phyloP scores from a whole-genome alignment of 2,797 vertebrate species.

The Denticeps clupeoides region DNA sequence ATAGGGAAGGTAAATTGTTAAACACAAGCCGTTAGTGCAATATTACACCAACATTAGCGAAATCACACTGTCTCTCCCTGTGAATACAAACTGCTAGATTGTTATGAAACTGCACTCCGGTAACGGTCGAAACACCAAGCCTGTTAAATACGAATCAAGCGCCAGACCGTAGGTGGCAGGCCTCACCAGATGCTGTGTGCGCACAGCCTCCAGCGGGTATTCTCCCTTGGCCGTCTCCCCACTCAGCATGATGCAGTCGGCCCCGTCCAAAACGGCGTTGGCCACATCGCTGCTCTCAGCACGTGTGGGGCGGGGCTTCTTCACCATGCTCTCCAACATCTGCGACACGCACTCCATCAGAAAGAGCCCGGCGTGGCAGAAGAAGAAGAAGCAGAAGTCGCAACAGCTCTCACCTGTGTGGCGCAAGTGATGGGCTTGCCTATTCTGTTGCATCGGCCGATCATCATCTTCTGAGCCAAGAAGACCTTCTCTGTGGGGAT shows the following conservation, averaged over 20 bases:
- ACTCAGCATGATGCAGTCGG: constrained; percentile 87
- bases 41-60: too few relatives aligned
- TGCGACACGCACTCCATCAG: constrained; percentile 18
- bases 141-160: too few relatives aligned
- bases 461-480: constrained; percentile 98
- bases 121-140: too few relatives aligned
- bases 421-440: constrained; percentile 94
- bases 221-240: constrained; percentile 97
- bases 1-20: too few relatives aligned
- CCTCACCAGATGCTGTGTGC: constrained; percentile 83
- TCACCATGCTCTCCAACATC: constrained; percentile 86
- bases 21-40: too few relatives aligned
- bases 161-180: neutral
- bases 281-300: constrained; percentile 64
- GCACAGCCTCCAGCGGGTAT: constrained; percentile 88
- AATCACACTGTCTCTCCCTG: too few relatives aligned
- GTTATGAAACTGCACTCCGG: too few relatives aligned
- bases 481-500: constrained; percentile 98
- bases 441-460: constrained; percentile 88
- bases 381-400: too few relatives aligned
- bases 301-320: constrained; percentile 75
- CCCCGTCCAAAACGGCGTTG: constrained; percentile 56
- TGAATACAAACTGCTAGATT: too few relatives aligned
- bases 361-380: neutral
- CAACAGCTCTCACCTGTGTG: constrained; percentile 84